Conservation (phyloP, 2,113 vertebrate species). For the Crotalus horridus region DNA sequence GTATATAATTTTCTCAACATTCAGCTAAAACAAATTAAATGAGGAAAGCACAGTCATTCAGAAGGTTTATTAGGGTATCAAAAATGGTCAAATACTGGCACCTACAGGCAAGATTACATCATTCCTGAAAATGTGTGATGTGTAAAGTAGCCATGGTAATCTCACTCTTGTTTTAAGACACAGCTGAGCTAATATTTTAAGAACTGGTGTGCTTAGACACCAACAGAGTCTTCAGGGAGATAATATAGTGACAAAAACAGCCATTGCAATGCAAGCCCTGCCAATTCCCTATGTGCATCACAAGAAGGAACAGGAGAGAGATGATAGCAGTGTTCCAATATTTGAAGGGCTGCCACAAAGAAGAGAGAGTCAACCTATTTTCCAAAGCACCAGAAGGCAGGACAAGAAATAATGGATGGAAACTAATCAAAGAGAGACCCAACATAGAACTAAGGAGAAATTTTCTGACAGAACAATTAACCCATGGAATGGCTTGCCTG, state of each 20-base stretch:
- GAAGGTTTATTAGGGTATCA: too few species aligned
- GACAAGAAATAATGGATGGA: neutral
- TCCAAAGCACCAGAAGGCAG: neutral
- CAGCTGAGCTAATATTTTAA: neutral
- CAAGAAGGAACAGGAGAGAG: neutral
- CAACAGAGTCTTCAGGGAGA: neutral
- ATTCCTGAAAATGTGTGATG: neutral
- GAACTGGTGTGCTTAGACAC: neutral
- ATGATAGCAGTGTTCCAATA: neutral
- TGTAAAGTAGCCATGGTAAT: neutral
- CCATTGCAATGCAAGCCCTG: neutral
- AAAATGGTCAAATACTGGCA: slow-evolving; percentile 44
- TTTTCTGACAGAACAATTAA: too few species aligned
- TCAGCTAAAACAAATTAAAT: neutral
- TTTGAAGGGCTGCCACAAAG: neutral
- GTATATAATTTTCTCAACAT: neutral
- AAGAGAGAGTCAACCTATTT: neutral
- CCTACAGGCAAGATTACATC: slow-evolving; percentile 41
- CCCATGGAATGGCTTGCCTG: too few species aligned
- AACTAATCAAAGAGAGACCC: neutral
- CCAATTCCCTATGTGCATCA: neutral
- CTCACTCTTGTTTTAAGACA: neutral
- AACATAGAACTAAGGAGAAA: too few species aligned
- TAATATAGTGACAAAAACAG: neutral
- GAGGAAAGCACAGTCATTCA: neutral